A percentile compares a stretch with the other conserved stretches of the same genome.
Conservation (phyloP, 2,113 vertebrate genomes). For the Chinchilla lanigera region DNA sequence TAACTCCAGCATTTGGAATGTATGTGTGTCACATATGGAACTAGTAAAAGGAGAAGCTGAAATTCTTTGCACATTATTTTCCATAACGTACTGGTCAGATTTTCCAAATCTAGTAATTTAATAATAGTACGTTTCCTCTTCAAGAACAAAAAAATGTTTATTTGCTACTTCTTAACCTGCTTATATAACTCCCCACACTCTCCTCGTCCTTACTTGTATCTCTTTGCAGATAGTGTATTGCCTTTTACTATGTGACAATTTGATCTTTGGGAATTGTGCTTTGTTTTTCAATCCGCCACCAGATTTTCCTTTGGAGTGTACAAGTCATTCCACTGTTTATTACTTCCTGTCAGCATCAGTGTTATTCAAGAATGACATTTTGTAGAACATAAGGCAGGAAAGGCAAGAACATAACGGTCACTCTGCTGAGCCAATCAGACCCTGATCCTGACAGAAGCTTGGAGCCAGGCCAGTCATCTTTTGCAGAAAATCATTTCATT, state of each 20-base stretch:
- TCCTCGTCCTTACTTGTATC: not conserved
- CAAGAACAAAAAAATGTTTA: not conserved
- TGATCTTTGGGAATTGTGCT: constrained; percentile 18
- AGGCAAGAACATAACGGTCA: constrained; percentile 30
- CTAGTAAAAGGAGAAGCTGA: not conserved
- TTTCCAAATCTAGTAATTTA: constrained; percentile 55
- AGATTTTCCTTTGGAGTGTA: constrained; percentile 37
- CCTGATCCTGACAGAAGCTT: constrained; percentile 46
- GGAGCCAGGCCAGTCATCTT: not conserved
- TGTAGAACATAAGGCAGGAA: constrained; percentile 51
- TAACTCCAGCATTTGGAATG: constrained; percentile 12
- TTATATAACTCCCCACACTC: not conserved
- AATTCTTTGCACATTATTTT: constrained; percentile 64
- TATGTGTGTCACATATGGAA: constrained; percentile 51
- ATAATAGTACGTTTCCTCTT: constrained; percentile 21
- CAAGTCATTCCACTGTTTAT: not conserved
- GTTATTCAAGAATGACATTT: constrained; percentile 63
- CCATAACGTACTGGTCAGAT: constrained; percentile 57
- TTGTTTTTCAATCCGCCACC: not conserved
- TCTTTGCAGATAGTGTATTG: constrained; percentile 7
- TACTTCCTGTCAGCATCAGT: constrained; percentile 10
- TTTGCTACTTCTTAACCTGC: not conserved
- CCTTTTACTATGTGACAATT: not conserved
- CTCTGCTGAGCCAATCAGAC: constrained; percentile 41
- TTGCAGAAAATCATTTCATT: constrained; percentile 33